Evolutionary conservation across 2,113 vertebrate species (phyloP).

Genomic region (Thalassarche chlororhynchos): DNA sequence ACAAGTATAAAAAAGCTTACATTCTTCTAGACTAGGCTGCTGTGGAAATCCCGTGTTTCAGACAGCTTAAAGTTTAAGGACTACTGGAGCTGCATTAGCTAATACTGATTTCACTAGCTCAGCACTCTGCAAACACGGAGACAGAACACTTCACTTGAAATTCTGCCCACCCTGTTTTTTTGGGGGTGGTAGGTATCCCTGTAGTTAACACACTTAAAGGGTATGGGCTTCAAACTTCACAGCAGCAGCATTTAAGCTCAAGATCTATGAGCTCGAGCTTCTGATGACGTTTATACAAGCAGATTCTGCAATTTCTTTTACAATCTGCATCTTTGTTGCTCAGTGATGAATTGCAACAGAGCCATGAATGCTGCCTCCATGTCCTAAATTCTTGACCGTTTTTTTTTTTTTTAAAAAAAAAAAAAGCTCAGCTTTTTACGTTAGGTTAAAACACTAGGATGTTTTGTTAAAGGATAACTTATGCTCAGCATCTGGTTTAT

Average conservation of each 20-base stretch:
- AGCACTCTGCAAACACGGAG: not conserved
- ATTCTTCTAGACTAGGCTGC: not conserved
- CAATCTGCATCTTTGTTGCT: not conserved
- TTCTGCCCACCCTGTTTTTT: not conserved
- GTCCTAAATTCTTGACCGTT: not conserved
- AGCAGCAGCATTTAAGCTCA: not conserved
- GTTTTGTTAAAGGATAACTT: slow-evolving; percentile 29
- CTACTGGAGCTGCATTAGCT: not conserved
- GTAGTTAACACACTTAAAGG: not conserved
- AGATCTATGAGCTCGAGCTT: not conserved
- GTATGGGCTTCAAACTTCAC: not conserved
- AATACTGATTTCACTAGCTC: not conserved
- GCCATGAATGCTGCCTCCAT: not conserved
- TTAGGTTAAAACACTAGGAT: not conserved
- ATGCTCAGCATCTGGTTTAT: slow-evolving; percentile 16
- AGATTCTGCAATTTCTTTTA: not conserved
- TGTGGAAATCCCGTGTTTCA: slow-evolving; percentile 4
- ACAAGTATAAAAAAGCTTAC: not conserved
- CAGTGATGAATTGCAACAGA: not conserved
- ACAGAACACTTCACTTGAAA: not conserved
- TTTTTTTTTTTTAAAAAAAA: too few relatives aligned
- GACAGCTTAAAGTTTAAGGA: not conserved
- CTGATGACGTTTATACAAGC: not conserved
- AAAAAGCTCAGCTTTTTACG: not conserved
- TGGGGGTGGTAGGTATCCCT: not conserved